phyloP scores from a whole-genome alignment of 2,888 invertebrate genomes.

The Torymus tubicola region DNA sequence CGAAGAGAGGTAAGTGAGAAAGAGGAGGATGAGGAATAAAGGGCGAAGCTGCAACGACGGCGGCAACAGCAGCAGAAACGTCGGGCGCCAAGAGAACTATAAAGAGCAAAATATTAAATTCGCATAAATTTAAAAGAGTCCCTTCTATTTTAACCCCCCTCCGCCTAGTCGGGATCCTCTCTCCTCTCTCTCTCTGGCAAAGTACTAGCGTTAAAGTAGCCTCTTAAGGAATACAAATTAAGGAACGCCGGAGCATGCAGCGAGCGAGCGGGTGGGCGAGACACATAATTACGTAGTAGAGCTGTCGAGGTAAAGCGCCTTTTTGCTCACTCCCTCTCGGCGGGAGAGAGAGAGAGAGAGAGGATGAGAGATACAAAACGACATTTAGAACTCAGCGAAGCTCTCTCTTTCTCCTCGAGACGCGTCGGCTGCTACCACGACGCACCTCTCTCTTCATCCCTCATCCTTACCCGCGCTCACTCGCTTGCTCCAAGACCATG shows the following conservation, averaged over 20 bases:
- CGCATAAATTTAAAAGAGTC: conserved; percentile 54
- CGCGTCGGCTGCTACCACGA: conserved; percentile 19
- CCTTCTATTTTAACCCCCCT: conserved; percentile 44
- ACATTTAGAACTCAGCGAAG: conserved; percentile 50
- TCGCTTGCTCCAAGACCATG: background rate
- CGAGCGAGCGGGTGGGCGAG: conserved; percentile 18
- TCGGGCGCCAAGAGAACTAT: background rate
- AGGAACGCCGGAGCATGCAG: conserved; percentile 55
- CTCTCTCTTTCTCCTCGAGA: conserved; percentile 22
- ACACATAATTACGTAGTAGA: conserved; percentile 57
- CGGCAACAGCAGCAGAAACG: no score
- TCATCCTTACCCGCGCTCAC: background rate
- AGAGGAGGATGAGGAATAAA: no score
- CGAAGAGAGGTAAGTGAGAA: background rate
- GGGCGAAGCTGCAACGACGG: no score
- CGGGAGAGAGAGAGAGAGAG: no score
- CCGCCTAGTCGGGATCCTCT: background rate
- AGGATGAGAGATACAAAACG: conserved; percentile 50
- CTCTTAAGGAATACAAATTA: conserved; percentile 59
- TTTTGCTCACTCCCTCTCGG: conserved; percentile 31
- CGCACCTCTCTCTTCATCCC: conserved; percentile 14
- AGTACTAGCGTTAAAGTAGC: conserved; percentile 57
- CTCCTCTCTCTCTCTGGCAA: conserved; percentile 11
- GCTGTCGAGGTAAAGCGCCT: conserved; percentile 56
- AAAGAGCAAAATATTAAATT: conserved; percentile 58